Conservation (phyloP, 2,797 vertebrate genomes). For the Sciaenops ocellatus region DNA sequence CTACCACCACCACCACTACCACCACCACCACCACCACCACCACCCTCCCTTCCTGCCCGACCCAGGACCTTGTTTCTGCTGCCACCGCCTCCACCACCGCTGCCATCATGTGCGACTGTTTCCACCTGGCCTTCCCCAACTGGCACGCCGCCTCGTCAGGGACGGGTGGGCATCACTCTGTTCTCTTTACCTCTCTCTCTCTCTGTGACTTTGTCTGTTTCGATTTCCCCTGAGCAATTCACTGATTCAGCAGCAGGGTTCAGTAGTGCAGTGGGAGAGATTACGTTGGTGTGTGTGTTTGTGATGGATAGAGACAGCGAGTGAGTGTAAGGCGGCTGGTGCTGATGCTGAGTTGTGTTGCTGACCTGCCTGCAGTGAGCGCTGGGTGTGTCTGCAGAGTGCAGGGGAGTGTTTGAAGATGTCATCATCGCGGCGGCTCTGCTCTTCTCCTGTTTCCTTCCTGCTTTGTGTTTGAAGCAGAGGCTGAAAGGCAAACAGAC, state of each 20-base stretch:
- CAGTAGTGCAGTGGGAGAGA: slow-evolving; percentile 78
- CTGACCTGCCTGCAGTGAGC: slow-evolving; percentile 79
- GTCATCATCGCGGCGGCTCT: slow-evolving; percentile 53
- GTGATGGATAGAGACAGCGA: slow-evolving; percentile 17
- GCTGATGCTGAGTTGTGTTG: slow-evolving; percentile 77
- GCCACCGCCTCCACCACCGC: slow-evolving; percentile 27
- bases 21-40: background rate
- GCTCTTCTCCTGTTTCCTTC: slow-evolving; percentile 31
- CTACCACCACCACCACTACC: no score
- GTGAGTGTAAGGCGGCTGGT: slow-evolving; percentile 35
- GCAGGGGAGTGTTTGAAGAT: slow-evolving; percentile 66
- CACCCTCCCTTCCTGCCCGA: slow-evolving; percentile 10
- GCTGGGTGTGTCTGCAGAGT: slow-evolving; percentile 83
- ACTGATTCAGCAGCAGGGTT: slow-evolving; percentile 68
- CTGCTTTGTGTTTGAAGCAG: slow-evolving; percentile 44
- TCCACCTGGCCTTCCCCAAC: slow-evolving; percentile 98
- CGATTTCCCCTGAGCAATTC: slow-evolving; percentile 35
- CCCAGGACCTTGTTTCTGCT: slow-evolving; percentile 47
- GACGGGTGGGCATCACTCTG: slow-evolving; percentile 90
- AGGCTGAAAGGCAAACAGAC: slow-evolving; percentile 31
- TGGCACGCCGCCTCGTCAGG: slow-evolving; percentile 95
- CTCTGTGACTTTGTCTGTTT: slow-evolving; percentile 39
- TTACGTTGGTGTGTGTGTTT: slow-evolving; percentile 73
- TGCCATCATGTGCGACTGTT: slow-evolving; percentile 98
- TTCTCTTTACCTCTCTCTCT: slow-evolving; percentile 44